Evolutionary conservation across 2,888 invertebrate genomes (phyloP), one percentile per base, ranked within the genome.

Genomic region (Charanyca ferruginea): DNA sequence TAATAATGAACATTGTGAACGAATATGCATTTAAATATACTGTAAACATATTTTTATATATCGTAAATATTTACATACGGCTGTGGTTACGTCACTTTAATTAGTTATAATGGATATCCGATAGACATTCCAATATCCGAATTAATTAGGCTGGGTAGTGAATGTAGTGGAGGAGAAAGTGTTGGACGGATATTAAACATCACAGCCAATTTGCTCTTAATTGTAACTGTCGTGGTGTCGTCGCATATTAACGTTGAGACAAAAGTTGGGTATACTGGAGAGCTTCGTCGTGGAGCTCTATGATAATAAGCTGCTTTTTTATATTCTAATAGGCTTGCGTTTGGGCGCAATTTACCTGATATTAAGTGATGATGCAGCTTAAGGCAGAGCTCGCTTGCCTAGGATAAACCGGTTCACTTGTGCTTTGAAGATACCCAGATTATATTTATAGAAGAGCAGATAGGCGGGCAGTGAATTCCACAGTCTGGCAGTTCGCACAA

Each of bases 1-100:
- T 83, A 80, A 80, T 78, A 82, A 73, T 77, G 73, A 73, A 68
- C 70, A 71, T 66, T 61, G 68, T 79, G 55, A 16, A 61, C 65
- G 58, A 72, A 72, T 69, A 68, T 55, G 67, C 61, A 69, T 69
- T 61, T 80, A 62, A 64, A 77, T 67, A 67, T 60, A 67, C 61
- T 74, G 64, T 73, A 71, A 65, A 80, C 73, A 69, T 67, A 52
- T 58, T 62, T 80, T 65, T 63, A 54, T 72, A 54, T 42, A 28
- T 61, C 52, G 47, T 73, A 66, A 80, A 72, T 77, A 76, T 80
- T 76, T 63, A 67, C 67, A 66, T 58, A n/a, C n/a, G 57, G 22
- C 45, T 18, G 41, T 23, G 44, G 52, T 67, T 67, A 60, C 64
- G 38, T 62, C 52, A 62, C 13, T 62, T 59, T 69, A 73, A 81